Evolutionary conservation across 2,113 vertebrate genomes (phyloP).

Genomic region (Carollia perspicillata): DNA sequence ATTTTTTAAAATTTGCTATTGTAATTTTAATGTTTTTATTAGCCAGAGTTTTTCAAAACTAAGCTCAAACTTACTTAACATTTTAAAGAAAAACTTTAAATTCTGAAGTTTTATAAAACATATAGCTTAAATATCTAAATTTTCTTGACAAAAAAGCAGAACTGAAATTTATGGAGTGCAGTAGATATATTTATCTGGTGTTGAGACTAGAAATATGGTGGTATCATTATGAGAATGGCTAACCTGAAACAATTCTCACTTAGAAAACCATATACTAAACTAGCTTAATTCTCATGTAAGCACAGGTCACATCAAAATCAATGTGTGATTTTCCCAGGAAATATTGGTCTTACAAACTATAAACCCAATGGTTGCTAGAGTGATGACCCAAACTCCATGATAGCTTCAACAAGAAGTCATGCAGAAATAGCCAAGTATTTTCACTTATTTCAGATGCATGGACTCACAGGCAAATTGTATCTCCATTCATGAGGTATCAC

Average conservation of each 20-base stretch:
- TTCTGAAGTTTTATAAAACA: neutral
- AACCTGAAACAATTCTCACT: neutral
- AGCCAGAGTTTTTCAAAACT: neutral
- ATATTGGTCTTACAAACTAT: neutral
- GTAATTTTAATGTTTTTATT: neutral
- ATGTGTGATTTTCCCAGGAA: constrained; percentile 33
- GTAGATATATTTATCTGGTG: neutral
- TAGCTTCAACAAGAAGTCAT: neutral
- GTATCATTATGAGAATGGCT: neutral
- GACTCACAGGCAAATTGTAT: constrained; percentile 9
- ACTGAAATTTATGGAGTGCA: constrained; percentile 16
- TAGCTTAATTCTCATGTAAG: constrained; percentile 57
- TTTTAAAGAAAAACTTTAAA: constrained; percentile 12
- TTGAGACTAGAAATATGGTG: constrained; percentile 27
- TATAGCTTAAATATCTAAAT: neutral
- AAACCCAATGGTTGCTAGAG: neutral
- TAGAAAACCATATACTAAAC: constrained; percentile 14
- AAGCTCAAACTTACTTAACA: neutral
- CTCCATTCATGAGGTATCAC: neutral
- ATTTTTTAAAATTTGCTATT: neutral
- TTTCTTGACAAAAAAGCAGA: neutral
- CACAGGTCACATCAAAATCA: constrained; percentile 57
- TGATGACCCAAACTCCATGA: neutral
- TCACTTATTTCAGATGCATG: neutral
- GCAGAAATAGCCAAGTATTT: neutral